Percentiles rank a stretch among this genome's conserved stretches.
These are phyloP conservation scores for Anomalospiza imberbis DNA, from an alignment of 2,797 vertebrate species.

Conservation along the genomic window DNA sequence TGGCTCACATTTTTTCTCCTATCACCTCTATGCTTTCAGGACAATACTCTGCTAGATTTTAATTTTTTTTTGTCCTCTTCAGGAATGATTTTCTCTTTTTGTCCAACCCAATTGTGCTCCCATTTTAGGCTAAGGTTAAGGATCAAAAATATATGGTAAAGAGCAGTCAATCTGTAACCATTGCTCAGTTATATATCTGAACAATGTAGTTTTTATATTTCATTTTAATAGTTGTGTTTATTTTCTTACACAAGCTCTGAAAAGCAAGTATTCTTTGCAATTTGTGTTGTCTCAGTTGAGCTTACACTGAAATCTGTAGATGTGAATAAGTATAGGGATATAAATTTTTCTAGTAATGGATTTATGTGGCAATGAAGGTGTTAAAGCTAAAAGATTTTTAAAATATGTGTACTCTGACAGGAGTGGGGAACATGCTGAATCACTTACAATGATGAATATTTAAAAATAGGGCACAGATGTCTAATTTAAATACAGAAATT, in stretches of 20 bases:
- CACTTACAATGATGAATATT: conserved; percentile 70
- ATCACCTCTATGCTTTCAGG: not conserved
- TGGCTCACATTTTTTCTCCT: not conserved
- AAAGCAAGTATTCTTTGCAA: not conserved
- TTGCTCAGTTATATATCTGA: not conserved
- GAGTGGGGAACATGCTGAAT: conserved; percentile 69
- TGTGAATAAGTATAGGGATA: not conserved
- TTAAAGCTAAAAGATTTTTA: conserved; percentile 63
- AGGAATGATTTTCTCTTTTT: not conserved
- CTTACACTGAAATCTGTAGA: not conserved
- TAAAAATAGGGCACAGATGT: conserved; percentile 79
- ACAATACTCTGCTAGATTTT: not conserved
- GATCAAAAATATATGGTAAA: not conserved
- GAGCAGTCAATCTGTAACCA: not conserved
- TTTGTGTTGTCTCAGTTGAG: not conserved
- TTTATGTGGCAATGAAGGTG: conserved; percentile 49
- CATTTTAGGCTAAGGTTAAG: not conserved
- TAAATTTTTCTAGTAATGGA: not conserved
- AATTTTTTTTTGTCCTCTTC: not conserved
- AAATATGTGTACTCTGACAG: conserved; percentile 69
- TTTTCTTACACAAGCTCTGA: not conserved
- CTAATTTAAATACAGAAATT: conserved; percentile 77
- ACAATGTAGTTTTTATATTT: not conserved
- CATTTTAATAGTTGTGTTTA: not conserved
- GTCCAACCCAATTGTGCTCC: not conserved